Evolutionary conservation across 2,797 vertebrate species (phyloP).

Genomic region (Selene dorsalis): DNA sequence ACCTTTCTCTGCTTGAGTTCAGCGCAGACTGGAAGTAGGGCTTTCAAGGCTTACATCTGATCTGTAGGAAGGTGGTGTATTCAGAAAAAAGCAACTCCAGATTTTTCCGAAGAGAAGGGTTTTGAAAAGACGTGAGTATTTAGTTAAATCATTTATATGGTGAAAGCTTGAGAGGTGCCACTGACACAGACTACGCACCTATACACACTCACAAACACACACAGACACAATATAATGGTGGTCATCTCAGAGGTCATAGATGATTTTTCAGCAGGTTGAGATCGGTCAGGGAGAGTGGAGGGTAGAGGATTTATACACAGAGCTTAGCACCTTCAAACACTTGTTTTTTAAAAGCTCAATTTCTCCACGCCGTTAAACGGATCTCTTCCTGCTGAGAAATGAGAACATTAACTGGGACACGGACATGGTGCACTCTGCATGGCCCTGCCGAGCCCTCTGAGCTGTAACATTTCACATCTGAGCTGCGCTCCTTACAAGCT

Average conservation of each 20-base stretch:
- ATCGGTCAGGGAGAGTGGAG: slow-evolving; percentile 34
- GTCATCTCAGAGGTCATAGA: slow-evolving; percentile 50
- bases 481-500: slow-evolving; percentile 72
- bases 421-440: slow-evolving; percentile 68
- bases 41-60: slow-evolving; percentile 45
- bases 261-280: slow-evolving; percentile 60
- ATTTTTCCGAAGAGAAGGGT: slow-evolving; percentile 33
- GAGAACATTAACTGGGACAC: slow-evolving; percentile 76
- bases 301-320: slow-evolving; percentile 62
- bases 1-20: slow-evolving; percentile 42
- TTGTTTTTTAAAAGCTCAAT: slow-evolving; percentile 76
- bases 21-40: slow-evolving; percentile 25
- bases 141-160: slow-evolving; percentile 61
- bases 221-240: slow-evolving; percentile 24
- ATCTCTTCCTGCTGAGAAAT: slow-evolving; percentile 74
- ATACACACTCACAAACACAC: slow-evolving; percentile 25
- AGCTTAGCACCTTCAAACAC: slow-evolving; percentile 67
- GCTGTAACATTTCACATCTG: slow-evolving; percentile 77
- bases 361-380: slow-evolving; percentile 72
- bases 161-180: slow-evolving; percentile 34
- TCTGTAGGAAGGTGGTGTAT: slow-evolving; percentile 46
- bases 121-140: slow-evolving; percentile 53
- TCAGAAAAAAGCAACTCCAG: slow-evolving; percentile 32
- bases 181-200: slow-evolving; percentile 13
- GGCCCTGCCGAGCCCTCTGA: slow-evolving; percentile 68